Base-by-base conservation (phyloP, 2,888 invertebrate genomes). In the Oxytorus armatus region DNA sequence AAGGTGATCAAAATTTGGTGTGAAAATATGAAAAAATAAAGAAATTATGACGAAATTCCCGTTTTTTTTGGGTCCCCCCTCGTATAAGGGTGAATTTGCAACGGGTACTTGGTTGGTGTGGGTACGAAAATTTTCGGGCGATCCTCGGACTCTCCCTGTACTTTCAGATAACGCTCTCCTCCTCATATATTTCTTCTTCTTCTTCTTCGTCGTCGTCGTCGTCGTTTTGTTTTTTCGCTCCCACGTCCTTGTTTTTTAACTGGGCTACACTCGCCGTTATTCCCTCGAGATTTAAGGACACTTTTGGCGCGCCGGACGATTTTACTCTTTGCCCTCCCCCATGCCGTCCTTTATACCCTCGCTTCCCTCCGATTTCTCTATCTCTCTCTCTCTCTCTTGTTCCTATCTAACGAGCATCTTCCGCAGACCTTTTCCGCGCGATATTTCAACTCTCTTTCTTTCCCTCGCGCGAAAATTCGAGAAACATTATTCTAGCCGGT, bases 271-370 rank as follows among this genome's bases (percentile, higher is more conserved):
- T n/a, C n/a, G n/a, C n/a, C 63, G 61, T 61, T 57, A 63, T 69
- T 70, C 65, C 59, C 75, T 25, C 25, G 61, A 76, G 79, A 79
- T 79, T 79, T 79, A 79, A 72, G 72, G 76, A 76, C 70, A 63
- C 70, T 66, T 59, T 63, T 70, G 33, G 75, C n/a, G 25, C 72
- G 65, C 29, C 33, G 66, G 65, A 70, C 61, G 57, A 57, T 65
- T 51, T 68, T 68, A 44, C 57, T 39, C 68, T 25, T 51, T 42
- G 55, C 16, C 55, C 53, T 51, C 16, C 55, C 53, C 59, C 61
- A 29, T 5, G 29, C 44, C 57, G 61, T 53, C 10, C 42, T 23
- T 79, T 69, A 79, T 65, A 75, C 63, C 61, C 63, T 47, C 42
- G 42, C 21, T 63, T 51, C 44, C 36, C 49, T 21, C 25, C 36